Conservation (phyloP, 2,888 invertebrate genomes). For the Minunthozetes semirufus region DNA sequence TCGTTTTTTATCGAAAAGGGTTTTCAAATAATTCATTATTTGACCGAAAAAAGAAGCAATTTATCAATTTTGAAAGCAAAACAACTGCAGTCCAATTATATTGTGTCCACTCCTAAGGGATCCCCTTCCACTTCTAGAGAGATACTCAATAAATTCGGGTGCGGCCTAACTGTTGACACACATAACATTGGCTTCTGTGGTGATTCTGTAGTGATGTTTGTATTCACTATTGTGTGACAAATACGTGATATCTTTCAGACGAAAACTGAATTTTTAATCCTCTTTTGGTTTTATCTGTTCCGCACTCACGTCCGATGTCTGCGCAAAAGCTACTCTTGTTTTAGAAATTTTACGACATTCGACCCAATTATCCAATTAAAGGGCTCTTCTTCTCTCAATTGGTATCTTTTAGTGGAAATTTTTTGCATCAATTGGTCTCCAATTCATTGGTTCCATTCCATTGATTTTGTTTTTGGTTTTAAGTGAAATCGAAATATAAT, state of each 20-base stretch:
- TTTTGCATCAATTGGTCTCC: background rate
- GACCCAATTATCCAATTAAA: constrained; percentile 22
- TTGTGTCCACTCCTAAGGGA: background rate
- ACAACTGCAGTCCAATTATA: background rate
- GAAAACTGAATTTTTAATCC: constrained; percentile 13
- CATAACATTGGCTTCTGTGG: constrained; percentile 18
- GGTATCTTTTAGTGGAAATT: background rate
- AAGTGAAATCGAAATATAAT: background rate
- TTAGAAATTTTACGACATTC: background rate
- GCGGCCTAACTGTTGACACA: constrained; percentile 27
- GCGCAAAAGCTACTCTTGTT: background rate
- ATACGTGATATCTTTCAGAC: constrained; percentile 17
- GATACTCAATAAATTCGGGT: background rate
- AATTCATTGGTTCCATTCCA: background rate
- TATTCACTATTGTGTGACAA: constrained; percentile 9
- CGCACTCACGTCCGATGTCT: constrained; percentile 9
- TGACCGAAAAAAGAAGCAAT: background rate
- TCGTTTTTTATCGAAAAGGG: too few relatives aligned
- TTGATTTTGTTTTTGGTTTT: background rate
- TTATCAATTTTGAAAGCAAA: background rate
- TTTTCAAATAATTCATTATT: too few relatives aligned
- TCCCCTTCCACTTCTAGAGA: background rate
- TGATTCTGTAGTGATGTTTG: constrained; percentile 13
- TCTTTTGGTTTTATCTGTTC: background rate
- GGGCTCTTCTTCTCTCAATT: background rate